Evolutionary conservation across 2,113 vertebrate species (phyloP).

Genomic region (Columba livia): DNA sequence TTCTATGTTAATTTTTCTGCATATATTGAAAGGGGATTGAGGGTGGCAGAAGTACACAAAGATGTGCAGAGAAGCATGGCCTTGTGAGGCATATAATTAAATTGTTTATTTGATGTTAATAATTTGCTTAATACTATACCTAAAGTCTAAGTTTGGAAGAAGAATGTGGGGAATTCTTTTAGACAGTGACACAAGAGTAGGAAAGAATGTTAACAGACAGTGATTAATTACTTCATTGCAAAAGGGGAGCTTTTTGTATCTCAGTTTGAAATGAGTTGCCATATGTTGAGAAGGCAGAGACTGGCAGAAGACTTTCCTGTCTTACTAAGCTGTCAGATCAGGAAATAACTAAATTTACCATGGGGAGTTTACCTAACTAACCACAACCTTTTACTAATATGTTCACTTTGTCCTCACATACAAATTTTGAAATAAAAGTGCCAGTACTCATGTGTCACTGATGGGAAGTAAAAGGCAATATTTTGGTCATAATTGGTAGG

Average conservation of each 20-base stretch:
- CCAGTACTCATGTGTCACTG: slow-evolving; percentile 48
- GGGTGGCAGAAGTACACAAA: not conserved
- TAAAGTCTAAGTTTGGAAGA: not conserved
- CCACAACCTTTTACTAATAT: slow-evolving; percentile 52
- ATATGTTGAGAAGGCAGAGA: not conserved
- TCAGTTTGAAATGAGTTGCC: slow-evolving; percentile 62
- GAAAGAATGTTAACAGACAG: slow-evolving; percentile 28
- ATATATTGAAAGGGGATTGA: not conserved
- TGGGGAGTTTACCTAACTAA: slow-evolving; percentile 67
- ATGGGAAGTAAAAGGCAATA: slow-evolving; percentile 63
- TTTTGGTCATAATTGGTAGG: slow-evolving; percentile 57
- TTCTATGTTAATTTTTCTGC: not conserved
- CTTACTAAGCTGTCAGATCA: slow-evolving; percentile 51
- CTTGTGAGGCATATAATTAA: not conserved
- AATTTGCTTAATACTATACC: not conserved
- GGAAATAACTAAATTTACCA: slow-evolving; percentile 64
- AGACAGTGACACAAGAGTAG: slow-evolving; percentile 3
- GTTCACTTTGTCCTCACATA: slow-evolving; percentile 43
- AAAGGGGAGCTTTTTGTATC: slow-evolving; percentile 30
- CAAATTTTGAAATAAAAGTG: slow-evolving; percentile 51
- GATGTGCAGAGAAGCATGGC: not conserved
- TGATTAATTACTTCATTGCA: slow-evolving; percentile 56
- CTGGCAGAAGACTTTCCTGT: slow-evolving; percentile 52
- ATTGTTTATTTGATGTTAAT: not conserved
- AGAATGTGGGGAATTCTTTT: slow-evolving; percentile 43